Evolutionary conservation across 2,888 invertebrate genomes (phyloP).

Genomic region (Phalera bucephala): DNA sequence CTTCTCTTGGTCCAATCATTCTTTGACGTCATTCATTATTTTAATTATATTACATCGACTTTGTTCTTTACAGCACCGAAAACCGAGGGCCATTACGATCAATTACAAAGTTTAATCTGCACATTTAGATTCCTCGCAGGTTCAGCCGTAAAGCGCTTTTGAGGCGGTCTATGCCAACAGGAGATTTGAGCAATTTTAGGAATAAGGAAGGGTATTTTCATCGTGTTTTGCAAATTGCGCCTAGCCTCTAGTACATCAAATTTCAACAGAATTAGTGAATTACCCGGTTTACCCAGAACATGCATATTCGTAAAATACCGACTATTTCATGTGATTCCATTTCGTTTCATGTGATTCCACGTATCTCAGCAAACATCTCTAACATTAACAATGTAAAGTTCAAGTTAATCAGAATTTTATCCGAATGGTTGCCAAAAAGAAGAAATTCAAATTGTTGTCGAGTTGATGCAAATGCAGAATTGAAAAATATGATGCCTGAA

Average conservation of each 20-base stretch:
- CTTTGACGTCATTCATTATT: constrained; percentile 11
- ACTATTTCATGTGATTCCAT: background rate
- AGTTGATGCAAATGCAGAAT: no score
- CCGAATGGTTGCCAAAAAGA: no score
- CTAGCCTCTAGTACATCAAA: background rate
- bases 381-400: no score
- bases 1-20: constrained; percentile 9
- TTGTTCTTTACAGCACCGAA: constrained; percentile 24
- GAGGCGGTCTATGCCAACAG: constrained; percentile 9
- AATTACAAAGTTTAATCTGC: constrained; percentile 26
- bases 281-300: no score
- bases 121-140: constrained; percentile 28
- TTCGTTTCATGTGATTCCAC: background rate
- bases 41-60: constrained; percentile 18
- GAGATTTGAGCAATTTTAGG: constrained; percentile 11
- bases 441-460: no score
- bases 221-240: background rate
- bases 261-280: background rate
- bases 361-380: no score
- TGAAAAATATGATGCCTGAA: no score
- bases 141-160: constrained; percentile 17
- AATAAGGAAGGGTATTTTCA: background rate
- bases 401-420: no score
- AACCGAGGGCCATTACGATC: constrained; percentile 21
- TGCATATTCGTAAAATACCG: background rate